Conservation (phyloP, 2,888 invertebrate species). For the Onchidella celtica region DNA sequence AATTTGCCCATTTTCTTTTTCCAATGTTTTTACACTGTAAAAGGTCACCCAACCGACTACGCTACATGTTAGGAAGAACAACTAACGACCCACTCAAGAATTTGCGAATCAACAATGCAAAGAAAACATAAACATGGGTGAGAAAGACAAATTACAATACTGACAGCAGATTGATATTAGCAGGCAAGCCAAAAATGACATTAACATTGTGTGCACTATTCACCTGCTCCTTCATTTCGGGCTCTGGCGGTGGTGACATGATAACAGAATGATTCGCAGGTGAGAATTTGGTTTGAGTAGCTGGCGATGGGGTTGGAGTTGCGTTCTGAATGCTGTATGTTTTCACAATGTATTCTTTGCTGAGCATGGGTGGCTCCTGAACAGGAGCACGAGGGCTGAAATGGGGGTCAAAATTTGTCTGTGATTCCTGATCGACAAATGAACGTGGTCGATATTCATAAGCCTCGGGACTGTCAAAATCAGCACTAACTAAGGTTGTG, state of each 20-base stretch:
- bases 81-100: too few relatives aligned
- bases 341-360: constrained; percentile 44
- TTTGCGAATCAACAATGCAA: too few relatives aligned
- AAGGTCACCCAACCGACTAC: too few relatives aligned
- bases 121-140: too few relatives aligned
- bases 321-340: constrained; percentile 43
- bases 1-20: too few relatives aligned
- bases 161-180: too few relatives aligned
- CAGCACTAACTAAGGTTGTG: background rate
- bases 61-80: too few relatives aligned
- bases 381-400: background rate
- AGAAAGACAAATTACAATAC: too few relatives aligned
- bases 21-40: too few relatives aligned
- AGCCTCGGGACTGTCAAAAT: background rate
- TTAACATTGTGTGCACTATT: too few relatives aligned
- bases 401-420: constrained; percentile 4
- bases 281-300: constrained; percentile 34
- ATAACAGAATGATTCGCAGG: background rate
- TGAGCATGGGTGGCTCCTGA: background rate
- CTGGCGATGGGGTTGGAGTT: constrained; percentile 41
- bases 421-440: constrained; percentile 35
- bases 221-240: background rate
- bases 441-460: background rate
- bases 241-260: background rate
- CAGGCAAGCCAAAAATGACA: too few relatives aligned